Base-by-base conservation (phyloP, 2,888 invertebrate genomes). In the Lasioglossum marginatum region DNA sequence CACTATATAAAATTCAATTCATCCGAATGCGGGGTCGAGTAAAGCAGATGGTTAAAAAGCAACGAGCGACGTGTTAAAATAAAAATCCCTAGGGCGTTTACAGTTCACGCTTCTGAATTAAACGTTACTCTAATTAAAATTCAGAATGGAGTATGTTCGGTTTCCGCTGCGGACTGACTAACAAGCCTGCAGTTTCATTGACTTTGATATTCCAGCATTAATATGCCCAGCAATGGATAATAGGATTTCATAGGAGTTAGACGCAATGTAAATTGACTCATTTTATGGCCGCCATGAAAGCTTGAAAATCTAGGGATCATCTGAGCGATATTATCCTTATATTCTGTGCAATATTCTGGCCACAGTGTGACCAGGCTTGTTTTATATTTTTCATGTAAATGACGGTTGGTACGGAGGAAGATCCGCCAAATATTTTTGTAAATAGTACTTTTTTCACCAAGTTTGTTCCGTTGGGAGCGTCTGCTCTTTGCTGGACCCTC, bases 1-100 rank as follows among this genome's bases (percentile, higher is more conserved):
- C 72, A 57, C 40, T 70, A 27, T 37, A 37, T 27, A 19, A 83
- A 52, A 27, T 71, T 75, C 2, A 23, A 45, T 74, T 63, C n/a
- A 40, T 81, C 75, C 60, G 70, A 75, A 5, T 23, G 60, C 8
- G 40, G 31, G n/a, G 23, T 74, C 0, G n/a, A 73, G 4, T 23
- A 4, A 34, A n/a, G 48, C 1, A 12, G 16, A 4, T 23, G 14
- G 4, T n/a, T 66, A n/a, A n/a, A 14, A 8, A n/a, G 27, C 12
- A 31, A 31, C 1, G 8, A 16, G 1, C n/a, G 52, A 5, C 4
- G 8, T 19, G 2, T 19, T 12, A 12, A 68, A 57, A 40, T 34
- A 52, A 68, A 75, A 68, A 31, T 68, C 79, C 45, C 45, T 14
- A 48, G 34, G 27, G 45, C 31, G 6, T 19, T 37, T 37, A n/a